Conservation (phyloP, 2,113 vertebrate genomes). For the Megaleporinus macrocephalus region DNA sequence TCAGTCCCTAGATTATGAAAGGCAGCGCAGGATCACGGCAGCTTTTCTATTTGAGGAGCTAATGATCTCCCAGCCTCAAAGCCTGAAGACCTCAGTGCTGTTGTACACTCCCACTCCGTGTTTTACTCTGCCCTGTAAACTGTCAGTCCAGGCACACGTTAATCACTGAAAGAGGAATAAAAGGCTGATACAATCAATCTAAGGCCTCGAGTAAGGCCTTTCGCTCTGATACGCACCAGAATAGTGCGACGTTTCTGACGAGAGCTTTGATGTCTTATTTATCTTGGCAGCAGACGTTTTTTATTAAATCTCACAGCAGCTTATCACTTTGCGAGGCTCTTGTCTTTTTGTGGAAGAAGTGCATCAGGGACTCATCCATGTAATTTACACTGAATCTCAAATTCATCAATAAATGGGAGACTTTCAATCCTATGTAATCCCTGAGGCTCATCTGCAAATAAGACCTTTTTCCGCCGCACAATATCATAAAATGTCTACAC, state of each 20-base stretch:
- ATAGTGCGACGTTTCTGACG: not conserved
- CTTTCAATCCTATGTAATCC: slow-evolving; percentile 2
- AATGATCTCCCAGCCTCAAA: slow-evolving; percentile 41
- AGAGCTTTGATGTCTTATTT: slow-evolving; percentile 33
- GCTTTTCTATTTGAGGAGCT: slow-evolving; percentile 23
- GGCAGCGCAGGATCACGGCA: slow-evolving; percentile 8
- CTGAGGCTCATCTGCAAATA: not conserved
- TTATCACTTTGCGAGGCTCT: slow-evolving; percentile 2
- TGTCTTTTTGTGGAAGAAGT: slow-evolving; percentile 13
- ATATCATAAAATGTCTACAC: too few species aligned
- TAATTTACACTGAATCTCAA: slow-evolving; percentile 9
- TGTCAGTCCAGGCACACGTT: not conserved
- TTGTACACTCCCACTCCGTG: not conserved
- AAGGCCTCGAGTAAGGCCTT: slow-evolving; percentile 15
- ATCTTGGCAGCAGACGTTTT: slow-evolving; percentile 10
- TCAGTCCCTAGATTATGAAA: slow-evolving; percentile 25
- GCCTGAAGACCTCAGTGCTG: not conserved
- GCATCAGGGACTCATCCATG: slow-evolving; percentile 5
- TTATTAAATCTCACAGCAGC: slow-evolving; percentile 3
- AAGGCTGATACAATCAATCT: not conserved
- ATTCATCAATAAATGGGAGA: not conserved
- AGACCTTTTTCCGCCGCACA: not conserved
- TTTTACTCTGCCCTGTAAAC: slow-evolving; percentile 12
- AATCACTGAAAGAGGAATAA: not conserved
- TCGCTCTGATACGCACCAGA: not conserved